Base-by-base conservation (phyloP, 2,888 invertebrate species). In the Laspeyria flexula region DNA sequence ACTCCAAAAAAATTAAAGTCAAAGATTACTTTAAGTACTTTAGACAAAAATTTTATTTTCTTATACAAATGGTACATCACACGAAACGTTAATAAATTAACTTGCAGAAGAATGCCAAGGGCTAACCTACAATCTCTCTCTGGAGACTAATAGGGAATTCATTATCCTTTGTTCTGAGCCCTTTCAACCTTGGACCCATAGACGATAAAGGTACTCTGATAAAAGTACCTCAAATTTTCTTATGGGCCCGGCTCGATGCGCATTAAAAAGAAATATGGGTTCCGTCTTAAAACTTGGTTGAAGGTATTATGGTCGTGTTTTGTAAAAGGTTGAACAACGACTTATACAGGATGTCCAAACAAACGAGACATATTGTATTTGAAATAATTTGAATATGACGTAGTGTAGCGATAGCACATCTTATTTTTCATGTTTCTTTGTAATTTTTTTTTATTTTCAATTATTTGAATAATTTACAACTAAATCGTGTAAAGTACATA, bases 121-220 rank as follows among this genome's bases (percentile, higher is more conserved):
- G 49, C 56, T 61, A 46, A 53, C 61, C 55, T 47, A 33, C 34
- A 60, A 71, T 70, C 50, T 49, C 58, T 47, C 69, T 63, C 71
- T 47, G 31, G 62, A 60, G 76, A 38, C 60, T 71, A 68, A 73
- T 72, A 71, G 64, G 50, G 72, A 75, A 76, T 76, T 76, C 77
- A 76, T 77, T 76, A 77, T 63, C 72, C 72, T 65, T 74, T 73
- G 70, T 73, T 64, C 52, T 50, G 62, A 56, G 54, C 58, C 60
- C 61, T 65, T 67, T 61, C 58, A 62, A 52, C 47, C 35, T 55
- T 39, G 27, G 35, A 33, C 48, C 43, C 45, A 42, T 38, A 23
- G 43, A 42, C 50, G 67, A 69, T 65, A 69, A 68, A 50, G 34
- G 48, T 7, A 49, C 51, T 52, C 52, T 46, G 56, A 68, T 68